Conservation (phyloP, 2,113 vertebrate genomes). For the Tetrax tetrax region DNA sequence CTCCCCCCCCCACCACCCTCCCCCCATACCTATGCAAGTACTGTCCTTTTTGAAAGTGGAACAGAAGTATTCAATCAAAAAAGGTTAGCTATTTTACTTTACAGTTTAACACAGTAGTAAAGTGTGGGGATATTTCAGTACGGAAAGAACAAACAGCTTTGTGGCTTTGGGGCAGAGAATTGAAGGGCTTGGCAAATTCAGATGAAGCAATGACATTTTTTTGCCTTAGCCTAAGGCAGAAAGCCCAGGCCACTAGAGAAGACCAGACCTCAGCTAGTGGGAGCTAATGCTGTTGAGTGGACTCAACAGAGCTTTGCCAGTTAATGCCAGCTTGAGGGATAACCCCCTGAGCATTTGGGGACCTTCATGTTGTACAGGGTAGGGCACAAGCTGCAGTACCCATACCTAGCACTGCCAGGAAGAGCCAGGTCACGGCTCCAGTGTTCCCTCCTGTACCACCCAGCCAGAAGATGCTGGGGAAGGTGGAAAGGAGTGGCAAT, state of each 20-base stretch:
- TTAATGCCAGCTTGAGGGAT: neutral
- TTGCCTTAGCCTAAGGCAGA: neutral
- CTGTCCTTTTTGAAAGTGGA: neutral
- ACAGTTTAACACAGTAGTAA: neutral
- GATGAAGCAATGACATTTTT: neutral
- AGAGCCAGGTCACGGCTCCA: neutral
- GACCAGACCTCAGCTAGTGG: neutral
- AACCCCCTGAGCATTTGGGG: neutral
- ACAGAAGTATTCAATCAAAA: neutral
- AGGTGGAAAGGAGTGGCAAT: neutral
- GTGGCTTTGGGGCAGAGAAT: neutral
- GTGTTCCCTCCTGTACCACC: neutral
- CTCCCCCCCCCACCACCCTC: too few species aligned
- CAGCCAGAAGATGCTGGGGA: neutral
- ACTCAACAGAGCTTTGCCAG: neutral
- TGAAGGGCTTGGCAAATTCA: neutral
- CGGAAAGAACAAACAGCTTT: neutral
- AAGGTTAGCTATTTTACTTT: neutral
- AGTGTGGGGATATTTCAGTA: neutral
- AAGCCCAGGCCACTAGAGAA: neutral
- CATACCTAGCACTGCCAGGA: neutral
- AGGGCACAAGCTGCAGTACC: neutral
- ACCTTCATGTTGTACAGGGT: neutral
- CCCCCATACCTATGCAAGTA: neutral
- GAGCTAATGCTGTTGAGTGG: neutral